A percentile compares a stretch with the other conserved stretches of the same genome.
Evolutionary conservation across 53 echinoderm and acorn worm species (phyloP).

Genomic region (Echinometra lucunter): DNA sequence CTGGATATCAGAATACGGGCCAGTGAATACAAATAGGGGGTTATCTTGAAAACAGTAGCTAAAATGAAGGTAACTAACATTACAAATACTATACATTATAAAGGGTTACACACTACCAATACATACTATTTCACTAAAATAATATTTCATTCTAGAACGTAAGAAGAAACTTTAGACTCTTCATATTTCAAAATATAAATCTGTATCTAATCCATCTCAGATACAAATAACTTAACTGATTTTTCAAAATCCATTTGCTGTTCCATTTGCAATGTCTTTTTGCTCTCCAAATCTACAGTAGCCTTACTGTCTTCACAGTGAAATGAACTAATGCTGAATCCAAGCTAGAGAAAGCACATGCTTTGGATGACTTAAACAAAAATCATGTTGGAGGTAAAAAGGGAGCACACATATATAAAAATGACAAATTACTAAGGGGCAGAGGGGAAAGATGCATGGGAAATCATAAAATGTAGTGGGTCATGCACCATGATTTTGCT

Average conservation of each 20-base stretch:
- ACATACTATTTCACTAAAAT: conserved; percentile 9
- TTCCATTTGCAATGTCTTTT: too few relatives aligned
- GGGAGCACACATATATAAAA: not conserved
- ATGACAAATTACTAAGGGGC: too few relatives aligned
- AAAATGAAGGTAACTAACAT: not conserved
- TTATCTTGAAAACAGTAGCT: conserved; percentile 24
- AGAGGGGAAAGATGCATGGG: not conserved
- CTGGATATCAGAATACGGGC: not conserved
- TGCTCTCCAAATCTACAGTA: too few relatives aligned
- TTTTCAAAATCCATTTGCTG: too few relatives aligned
- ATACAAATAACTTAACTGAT: too few relatives aligned
- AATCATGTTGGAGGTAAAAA: not conserved
- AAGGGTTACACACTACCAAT: conserved; percentile 23
- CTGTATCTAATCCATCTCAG: not conserved
- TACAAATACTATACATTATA: not conserved
- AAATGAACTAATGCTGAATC: too few relatives aligned
- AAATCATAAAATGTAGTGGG: not conserved
- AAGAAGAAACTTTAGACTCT: not conserved
- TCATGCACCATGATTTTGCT: not conserved
- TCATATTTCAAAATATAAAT: conserved; percentile 22
- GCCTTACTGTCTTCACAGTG: too few relatives aligned
- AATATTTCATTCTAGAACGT: not conserved
- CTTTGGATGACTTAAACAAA: not conserved
- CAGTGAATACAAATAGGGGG: too few relatives aligned
- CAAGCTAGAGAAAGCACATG: not conserved